Evolutionary conservation across 2,888 invertebrate genomes (phyloP), one percentile per base, ranked within the genome.

Genomic region (Caenorhabditis sp.): DNA sequence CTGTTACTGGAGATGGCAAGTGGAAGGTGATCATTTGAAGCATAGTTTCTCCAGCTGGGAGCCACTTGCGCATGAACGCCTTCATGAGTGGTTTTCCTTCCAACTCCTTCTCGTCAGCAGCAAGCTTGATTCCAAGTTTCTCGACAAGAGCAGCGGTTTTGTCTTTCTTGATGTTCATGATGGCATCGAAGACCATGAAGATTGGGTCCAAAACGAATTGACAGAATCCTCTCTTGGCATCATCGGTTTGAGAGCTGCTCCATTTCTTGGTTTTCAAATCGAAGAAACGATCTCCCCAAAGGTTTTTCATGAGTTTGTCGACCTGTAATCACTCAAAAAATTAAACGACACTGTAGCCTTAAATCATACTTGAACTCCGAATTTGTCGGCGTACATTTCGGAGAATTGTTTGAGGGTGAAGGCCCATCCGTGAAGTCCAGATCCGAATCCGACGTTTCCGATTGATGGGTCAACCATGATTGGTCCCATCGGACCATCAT

Each of bases 11-110:
- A 31, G 97, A 99, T 72, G 99, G 99, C 89, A 99, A 91, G 89
- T 99, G 99, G 89, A 99, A 96, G 90, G 96, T 95, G 90, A 99
- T 99, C 99, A 99, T 99, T 92, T 99, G 97, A 91, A 99, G 94
- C 87, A 99, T 91, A 87, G 99, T 95, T 90, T 99, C 97, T 84
- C 99, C 99, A 88, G 99, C 99, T 66, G 99, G 99, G 90, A 99
- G 91, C 99, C 99, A 99, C 76, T 94, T 94, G 86, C 97, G 93
- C 97, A 99, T 99, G 77, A 99, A 94, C 82, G 94, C 92, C 92
- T 99, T 99, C 85, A 99, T 91, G 79, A 99, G 91, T 73, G 92
- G 93, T 89, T 99, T 99, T 85, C 96, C 97, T 83, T 95, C 95
- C 90, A 95, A 93, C 79, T 97, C 97, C 88, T 93, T 92, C 88